Conservation (phyloP, 2,113 vertebrate genomes). For the Chaetorhynchus papuensis region DNA sequence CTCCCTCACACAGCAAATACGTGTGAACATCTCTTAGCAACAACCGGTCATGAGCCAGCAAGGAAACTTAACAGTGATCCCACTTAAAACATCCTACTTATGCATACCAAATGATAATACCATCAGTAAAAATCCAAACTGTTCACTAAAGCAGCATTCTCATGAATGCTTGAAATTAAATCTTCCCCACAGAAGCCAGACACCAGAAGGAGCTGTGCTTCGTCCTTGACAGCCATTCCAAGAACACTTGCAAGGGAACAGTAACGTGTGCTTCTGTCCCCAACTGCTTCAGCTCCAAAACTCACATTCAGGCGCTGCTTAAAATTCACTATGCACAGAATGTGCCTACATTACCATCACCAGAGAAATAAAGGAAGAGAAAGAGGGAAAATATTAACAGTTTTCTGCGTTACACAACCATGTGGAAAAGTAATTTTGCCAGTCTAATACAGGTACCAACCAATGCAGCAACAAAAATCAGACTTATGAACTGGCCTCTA, state of each 20-base stretch:
- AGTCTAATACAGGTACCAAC: neutral
- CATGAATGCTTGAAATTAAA: neutral
- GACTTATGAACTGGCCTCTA: neutral
- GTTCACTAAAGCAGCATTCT: slow-evolving; percentile 13
- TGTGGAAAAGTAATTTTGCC: neutral
- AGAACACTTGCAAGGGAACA: slow-evolving; percentile 43
- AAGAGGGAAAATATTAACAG: neutral
- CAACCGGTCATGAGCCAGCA: slow-evolving; percentile 55
- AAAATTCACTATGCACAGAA: slow-evolving; percentile 28
- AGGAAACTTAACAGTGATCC: slow-evolving; percentile 55
- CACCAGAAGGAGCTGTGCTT: slow-evolving; percentile 40
- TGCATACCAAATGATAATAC: slow-evolving; percentile 58
- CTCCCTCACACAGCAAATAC: slow-evolving; percentile 59
- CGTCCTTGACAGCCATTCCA: slow-evolving; percentile 45
- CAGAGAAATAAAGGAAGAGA: neutral
- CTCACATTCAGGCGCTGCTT: slow-evolving; percentile 7
- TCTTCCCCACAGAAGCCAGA: slow-evolving; percentile 38
- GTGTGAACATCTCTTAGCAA: slow-evolving; percentile 71
- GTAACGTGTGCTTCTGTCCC: neutral
- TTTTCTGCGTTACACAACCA: neutral
- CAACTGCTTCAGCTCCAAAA: slow-evolving; percentile 20
- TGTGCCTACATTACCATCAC: neutral
- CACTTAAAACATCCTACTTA: slow-evolving; percentile 67
- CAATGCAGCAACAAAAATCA: neutral
- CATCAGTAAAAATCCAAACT: slow-evolving; percentile 45